These are phyloP conservation scores for Gephyroberyx darwinii DNA, from an alignment of 2,797 vertebrate genomes.

Conservation along the genomic window DNA sequence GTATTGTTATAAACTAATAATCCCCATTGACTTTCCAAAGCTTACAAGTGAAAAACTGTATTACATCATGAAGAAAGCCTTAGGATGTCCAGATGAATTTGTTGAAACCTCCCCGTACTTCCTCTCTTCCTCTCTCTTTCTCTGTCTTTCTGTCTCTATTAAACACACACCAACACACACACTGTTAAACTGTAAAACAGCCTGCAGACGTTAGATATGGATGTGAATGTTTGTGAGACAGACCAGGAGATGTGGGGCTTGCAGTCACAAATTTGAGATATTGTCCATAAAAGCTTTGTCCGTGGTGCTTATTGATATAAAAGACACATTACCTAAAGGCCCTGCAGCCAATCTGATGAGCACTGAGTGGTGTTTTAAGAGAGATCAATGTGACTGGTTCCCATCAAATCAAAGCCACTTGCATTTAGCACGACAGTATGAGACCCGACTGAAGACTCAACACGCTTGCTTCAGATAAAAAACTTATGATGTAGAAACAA, in stretches of 20 bases:
- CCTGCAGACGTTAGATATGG: not conserved
- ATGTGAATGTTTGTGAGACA: not conserved
- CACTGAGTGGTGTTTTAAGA: constrained; percentile 22
- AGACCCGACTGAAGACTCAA: constrained; percentile 12
- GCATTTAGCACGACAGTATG: not conserved
- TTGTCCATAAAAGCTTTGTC: not conserved
- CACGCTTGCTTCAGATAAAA: constrained; percentile 9
- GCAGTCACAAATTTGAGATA: constrained; percentile 9
- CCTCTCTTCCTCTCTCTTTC: constrained; percentile 10
- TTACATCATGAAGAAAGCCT: constrained; percentile 39
- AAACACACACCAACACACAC: constrained; percentile 9
- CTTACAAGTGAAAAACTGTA: constrained; percentile 30
- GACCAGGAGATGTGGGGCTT: not conserved
- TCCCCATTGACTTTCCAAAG: constrained; percentile 52
- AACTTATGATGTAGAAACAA: not conserved
- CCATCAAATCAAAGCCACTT: constrained; percentile 27
- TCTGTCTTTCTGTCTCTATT: constrained; percentile 18
- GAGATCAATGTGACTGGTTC: constrained; percentile 19
- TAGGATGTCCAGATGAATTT: constrained; percentile 38
- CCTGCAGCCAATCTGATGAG: constrained; percentile 35
- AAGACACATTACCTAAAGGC: constrained; percentile 33
- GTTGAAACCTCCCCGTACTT: not conserved
- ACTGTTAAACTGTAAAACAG: not conserved
- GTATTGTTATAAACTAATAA: constrained; percentile 71
- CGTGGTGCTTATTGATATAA: constrained; percentile 21